Conservation (phyloP, 2,797 vertebrate genomes). For the Remorina albescens region DNA sequence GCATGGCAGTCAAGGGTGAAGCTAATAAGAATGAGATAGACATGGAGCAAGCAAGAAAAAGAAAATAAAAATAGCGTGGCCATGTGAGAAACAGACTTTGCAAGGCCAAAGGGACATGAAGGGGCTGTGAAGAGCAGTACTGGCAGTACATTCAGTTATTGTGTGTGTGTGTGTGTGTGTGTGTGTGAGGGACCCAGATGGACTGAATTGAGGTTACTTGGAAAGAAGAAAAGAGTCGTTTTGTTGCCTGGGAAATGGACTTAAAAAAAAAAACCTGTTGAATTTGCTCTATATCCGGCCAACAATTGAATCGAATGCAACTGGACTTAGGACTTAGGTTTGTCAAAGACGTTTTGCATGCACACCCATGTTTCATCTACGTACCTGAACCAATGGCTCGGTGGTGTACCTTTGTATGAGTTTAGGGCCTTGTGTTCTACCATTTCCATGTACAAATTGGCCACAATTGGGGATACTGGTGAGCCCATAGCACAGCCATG, state of each 20-base stretch:
- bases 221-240: conserved; percentile 70
- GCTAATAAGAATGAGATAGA: conserved; percentile 23
- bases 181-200: conserved; percentile 70
- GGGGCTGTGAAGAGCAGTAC: conserved; percentile 75
- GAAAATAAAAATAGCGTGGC: conserved; percentile 60
- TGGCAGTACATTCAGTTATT: conserved; percentile 76
- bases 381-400: too few species aligned
- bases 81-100: conserved; percentile 78
- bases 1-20: conserved; percentile 23
- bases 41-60: conserved; percentile 29
- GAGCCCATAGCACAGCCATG: too few species aligned
- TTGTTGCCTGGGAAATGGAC: conserved; percentile 66
- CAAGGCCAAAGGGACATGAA: conserved; percentile 73
- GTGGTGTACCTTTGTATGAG: too few species aligned
- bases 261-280: conserved; percentile 57
- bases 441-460: too few species aligned
- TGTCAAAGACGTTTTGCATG: too few species aligned
- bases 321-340: too few species aligned
- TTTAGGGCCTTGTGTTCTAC: too few species aligned
- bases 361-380: too few species aligned
- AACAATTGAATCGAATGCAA: too few species aligned
- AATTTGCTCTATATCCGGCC: conserved; percentile 57
- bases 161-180: conserved; percentile 45
- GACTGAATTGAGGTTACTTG: conserved; percentile 77
- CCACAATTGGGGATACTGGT: too few species aligned